These are phyloP conservation scores for Spisula solida DNA, from an alignment of 2,888 invertebrate species.

Conservation along the genomic window DNA sequence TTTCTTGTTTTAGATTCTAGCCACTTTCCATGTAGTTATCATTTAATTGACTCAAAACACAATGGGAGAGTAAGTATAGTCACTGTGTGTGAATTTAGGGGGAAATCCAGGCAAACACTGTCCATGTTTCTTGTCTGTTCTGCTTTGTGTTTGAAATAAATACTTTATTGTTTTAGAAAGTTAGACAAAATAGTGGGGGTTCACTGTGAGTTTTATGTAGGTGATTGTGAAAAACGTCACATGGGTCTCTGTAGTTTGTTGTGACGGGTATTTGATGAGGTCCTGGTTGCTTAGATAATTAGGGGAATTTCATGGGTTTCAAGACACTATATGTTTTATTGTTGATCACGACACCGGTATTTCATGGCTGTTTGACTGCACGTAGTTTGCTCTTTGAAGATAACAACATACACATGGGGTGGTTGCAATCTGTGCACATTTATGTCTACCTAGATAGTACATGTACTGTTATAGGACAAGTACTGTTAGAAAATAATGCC, in stretches of 20 bases:
- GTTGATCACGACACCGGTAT: not conserved
- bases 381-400: not conserved
- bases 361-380: not conserved
- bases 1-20: constrained; percentile 27
- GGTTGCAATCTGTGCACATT: not conserved
- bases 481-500: too few species aligned
- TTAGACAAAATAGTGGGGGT: not conserved
- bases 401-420: not conserved
- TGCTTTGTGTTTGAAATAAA: not conserved
- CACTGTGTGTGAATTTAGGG: not conserved
- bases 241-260: not conserved
- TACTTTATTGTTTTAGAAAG: not conserved
- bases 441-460: not conserved
- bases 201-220: not conserved
- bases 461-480: not conserved
- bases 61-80: constrained; percentile 43
- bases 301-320: not conserved
- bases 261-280: not conserved
- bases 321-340: not conserved
- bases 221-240: not conserved
- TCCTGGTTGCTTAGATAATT: not conserved
- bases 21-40: constrained; percentile 3
- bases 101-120: not conserved
- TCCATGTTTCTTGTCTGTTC: not conserved
- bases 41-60: constrained; percentile 36